phyloP scores from a whole-genome alignment of 2,113 vertebrate genomes.

The Campylorhamphus procurvoides region DNA sequence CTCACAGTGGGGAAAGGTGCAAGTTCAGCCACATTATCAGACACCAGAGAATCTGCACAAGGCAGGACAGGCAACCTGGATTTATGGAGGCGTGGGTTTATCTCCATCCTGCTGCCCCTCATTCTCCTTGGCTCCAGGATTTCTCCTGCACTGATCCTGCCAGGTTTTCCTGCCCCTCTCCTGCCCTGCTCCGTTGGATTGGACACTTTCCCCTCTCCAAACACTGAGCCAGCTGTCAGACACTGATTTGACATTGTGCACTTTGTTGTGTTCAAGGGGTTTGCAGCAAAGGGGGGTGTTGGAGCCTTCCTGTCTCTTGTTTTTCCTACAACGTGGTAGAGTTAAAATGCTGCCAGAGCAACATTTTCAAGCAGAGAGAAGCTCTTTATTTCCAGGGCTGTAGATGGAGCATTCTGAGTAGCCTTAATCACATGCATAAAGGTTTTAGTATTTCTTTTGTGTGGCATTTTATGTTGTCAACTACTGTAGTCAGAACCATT shows the following conservation, averaged over 20 bases:
- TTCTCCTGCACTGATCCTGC: neutral
- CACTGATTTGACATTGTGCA: neutral
- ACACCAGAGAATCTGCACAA: neutral
- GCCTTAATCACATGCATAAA: slow-evolving; percentile 25
- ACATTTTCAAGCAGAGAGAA: neutral
- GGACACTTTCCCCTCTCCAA: neutral
- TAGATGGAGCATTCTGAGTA: neutral
- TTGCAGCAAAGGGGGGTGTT: neutral
- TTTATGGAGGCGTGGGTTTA: neutral
- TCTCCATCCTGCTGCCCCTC: neutral
- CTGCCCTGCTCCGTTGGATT: neutral
- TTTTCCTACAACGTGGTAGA: neutral
- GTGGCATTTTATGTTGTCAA: neutral
- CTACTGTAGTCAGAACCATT: neutral
- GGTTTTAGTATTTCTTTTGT: slow-evolving; percentile 13
- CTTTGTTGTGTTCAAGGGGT: slow-evolving; percentile 10
- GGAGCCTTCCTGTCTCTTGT: neutral
- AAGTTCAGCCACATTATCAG: neutral
- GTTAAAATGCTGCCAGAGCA: neutral
- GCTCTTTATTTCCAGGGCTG: neutral
- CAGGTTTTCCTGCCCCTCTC: neutral
- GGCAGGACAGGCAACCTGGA: neutral
- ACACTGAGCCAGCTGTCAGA: neutral
- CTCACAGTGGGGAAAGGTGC: neutral
- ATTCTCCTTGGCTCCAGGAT: neutral